Evolutionary conservation across 2,888 invertebrate species (phyloP), one percentile per base, ranked within the genome.

Genomic region (Embidobia sp.): DNA sequence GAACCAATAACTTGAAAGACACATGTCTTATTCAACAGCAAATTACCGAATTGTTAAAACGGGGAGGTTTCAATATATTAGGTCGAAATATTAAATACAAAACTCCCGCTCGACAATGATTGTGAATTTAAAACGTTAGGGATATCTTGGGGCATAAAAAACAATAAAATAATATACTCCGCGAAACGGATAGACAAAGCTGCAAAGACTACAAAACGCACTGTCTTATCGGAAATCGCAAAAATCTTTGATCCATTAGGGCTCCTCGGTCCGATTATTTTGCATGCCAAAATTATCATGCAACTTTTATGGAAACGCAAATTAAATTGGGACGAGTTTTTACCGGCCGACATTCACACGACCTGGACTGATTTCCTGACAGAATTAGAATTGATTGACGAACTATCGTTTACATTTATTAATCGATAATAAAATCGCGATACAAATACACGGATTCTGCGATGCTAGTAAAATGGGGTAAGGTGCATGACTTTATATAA

Each of bases 231-330:
- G 1, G 40, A 40, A 40, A 27, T 40, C 6, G 55, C 55, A 4
- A 55, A 40, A 40, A 40, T 55, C 0, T 55, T 16, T 10, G 27
- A 55, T 40, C 55, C 40, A 0, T 19, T 55, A 26, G 55, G 55
- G 1, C 11, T 55, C 2, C 15, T 55, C 1, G 55, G 40, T 16
- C 55, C 40, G 1, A 22, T 55, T 10, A 40, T 55, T 1, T 6
- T 55, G 0, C 8, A 15, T 1, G 55, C 55, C 2, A 55, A 55
- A 27, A 1, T 27, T 1, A 37, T 55, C 3, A 40, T 55, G 16
- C 40, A 55, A 40, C 15, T 13, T 7, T 4, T 10, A 4, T 55
- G 55, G 40, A 55, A 27, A 7, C n/a, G n/a, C 3, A 55, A 55
- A 15, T n/a, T 13, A 1, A 16, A 27, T 1, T 55, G 55, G 55